These are phyloP conservation scores for Montipora cactus DNA, from an alignment of 64 coral and sea anemone genomes.

Conservation along the genomic window DNA sequence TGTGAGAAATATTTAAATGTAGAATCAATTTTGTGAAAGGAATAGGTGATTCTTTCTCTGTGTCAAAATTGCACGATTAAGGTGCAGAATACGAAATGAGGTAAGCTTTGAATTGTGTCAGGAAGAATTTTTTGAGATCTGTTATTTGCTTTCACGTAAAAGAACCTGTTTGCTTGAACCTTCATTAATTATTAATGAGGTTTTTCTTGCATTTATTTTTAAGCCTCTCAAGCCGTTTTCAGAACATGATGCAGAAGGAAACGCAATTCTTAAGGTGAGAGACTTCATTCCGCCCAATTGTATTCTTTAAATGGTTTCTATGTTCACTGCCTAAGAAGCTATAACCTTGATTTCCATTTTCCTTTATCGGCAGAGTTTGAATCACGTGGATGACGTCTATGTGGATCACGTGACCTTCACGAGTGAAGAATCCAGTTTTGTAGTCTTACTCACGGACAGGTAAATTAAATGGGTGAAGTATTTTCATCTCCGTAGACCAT, in stretches of 20 bases:
- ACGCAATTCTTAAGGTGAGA: conserved; percentile 71
- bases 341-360: background rate
- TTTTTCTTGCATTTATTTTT: background rate
- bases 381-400: conserved; percentile 61
- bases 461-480: background rate
- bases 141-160: too few species aligned
- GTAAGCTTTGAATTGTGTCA: too few species aligned
- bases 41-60: too few species aligned
- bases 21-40: too few species aligned
- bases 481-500: too few species aligned
- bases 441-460: conserved; percentile 62
- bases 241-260: conserved; percentile 71
- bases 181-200: too few species aligned
- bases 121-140: too few species aligned
- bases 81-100: too few species aligned
- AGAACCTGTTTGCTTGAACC: too few species aligned
- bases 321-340: background rate
- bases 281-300: background rate
- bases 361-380: background rate
- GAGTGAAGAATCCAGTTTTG: conserved; percentile 8
- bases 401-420: conserved; percentile 21
- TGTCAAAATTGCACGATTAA: too few species aligned
- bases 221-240: conserved; percentile 76
- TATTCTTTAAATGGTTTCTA: background rate
- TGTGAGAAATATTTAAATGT: too few species aligned